Evolutionary conservation across 92 coral and sea anemone genomes (phyloP), one percentile per base, ranked within the genome.

Genomic region (Epizoanthus illoricatus): DNA sequence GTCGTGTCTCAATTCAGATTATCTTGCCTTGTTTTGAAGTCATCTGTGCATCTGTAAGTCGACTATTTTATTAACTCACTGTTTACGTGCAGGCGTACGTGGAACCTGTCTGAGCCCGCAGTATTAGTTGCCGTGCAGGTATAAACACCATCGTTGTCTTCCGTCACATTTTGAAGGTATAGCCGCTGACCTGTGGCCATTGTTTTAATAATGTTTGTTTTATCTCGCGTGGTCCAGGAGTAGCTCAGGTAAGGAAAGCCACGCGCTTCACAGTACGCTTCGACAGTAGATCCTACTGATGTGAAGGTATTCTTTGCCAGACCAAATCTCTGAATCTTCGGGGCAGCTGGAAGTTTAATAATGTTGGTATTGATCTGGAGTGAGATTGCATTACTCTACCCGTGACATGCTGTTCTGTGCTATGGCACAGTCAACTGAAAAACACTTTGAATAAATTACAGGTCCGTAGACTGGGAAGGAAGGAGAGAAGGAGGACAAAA

Each of bases 221-320:
- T 62, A 17, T 21, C 23, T 11, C 47, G 15, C 18, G 24, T 21
- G 8, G 82, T 78, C 82, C 82, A 78, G 23, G 19, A 47, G 72
- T 78, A 78, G 43, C 72, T 42, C 71, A 78, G 12, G 18, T 78
- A 78, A 63, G 82, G 82, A 21, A 43, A 78, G 36, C 82, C 82
- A 7, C 17, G 18, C 8, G 82, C 82, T 63, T 56, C 82, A 63
- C 82, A 78, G 57, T 78, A 78, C 52, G 61, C 43, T 6, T 21
- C 67, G 3, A 78, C 82, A 78, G 13, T 21, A 5, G 55, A 41
- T 43, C 71, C 82, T 5, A 12, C 42, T 20, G 49, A 15, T 23
- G 59, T 41, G 12, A 70, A 16, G 6, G 82, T 78, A 9, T 78
- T 43, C 42, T 78, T 78, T 20, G 45, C 18, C 36, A 78, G 5